Percentiles rank a stretch among this genome's conserved stretches.
phyloP scores from a whole-genome alignment of 1,140 invertebrate genomes.

The Piezodorus guildinii region DNA sequence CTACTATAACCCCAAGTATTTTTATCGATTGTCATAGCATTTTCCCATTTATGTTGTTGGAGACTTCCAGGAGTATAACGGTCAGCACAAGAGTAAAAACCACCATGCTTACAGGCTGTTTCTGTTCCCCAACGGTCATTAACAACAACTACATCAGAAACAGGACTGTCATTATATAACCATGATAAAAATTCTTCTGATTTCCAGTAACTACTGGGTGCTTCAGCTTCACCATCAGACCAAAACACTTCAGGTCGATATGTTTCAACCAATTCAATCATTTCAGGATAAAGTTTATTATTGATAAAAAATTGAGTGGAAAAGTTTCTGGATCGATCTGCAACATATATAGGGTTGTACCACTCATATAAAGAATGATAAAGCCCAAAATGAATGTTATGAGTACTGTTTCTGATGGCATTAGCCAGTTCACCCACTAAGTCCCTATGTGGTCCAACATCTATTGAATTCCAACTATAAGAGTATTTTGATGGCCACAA shows the following conservation, averaged over 20 bases:
- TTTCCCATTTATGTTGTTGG: constrained; percentile 77
- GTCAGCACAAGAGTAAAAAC: constrained; percentile 75
- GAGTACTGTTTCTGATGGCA: constrained; percentile 48
- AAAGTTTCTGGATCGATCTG: constrained; percentile 58
- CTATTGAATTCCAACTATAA: constrained; percentile 81
- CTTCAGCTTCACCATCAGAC: constrained; percentile 89
- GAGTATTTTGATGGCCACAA: constrained; percentile 76
- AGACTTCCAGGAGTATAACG: constrained; percentile 72
- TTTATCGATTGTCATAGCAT: constrained; percentile 81
- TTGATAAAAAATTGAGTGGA: constrained; percentile 51
- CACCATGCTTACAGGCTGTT: constrained; percentile 75
- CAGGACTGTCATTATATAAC: constrained; percentile 91
- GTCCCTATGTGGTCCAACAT: constrained; percentile 74
- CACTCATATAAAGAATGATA: constrained; percentile 88
- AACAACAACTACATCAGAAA: constrained; percentile 74
- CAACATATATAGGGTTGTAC: constrained; percentile 75
- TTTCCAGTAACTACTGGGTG: constrained; percentile 66
- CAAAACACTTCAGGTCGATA: constrained; percentile 86
- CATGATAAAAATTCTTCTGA: constrained; percentile 74
- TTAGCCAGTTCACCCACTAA: constrained; percentile 56
- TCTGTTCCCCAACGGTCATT: constrained; percentile 63
- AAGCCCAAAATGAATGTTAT: constrained; percentile 60
- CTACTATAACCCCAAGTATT: constrained; percentile 82
- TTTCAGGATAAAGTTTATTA: constrained; percentile 59
- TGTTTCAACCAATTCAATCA: constrained; percentile 56